Evolutionary conservation across 2,797 vertebrate genomes (phyloP).

Genomic region (Alfaro cultratus): DNA sequence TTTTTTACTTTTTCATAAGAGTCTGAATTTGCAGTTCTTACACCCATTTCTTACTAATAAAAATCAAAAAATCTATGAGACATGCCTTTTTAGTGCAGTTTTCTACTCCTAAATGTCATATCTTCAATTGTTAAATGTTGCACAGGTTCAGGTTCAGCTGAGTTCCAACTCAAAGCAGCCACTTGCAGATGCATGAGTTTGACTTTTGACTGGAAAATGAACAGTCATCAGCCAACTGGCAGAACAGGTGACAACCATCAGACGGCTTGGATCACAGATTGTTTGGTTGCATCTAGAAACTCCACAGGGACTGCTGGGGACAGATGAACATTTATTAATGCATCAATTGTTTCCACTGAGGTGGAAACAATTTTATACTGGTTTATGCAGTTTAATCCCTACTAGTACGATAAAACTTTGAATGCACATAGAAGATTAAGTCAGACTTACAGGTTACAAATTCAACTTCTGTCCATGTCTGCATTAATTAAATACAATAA

Average conservation of each 20-base stretch:
- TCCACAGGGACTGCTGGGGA: conserved; percentile 34
- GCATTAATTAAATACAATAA: background rate
- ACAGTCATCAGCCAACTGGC: conserved; percentile 38
- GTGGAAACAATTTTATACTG: background rate
- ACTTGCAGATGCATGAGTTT: conserved; percentile 41
- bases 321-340: conserved; percentile 56
- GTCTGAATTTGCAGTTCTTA: background rate
- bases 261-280: conserved; percentile 23
- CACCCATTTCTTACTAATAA: background rate
- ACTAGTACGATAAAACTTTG: conserved; percentile 30
- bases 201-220: conserved; percentile 52
- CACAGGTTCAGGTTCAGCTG: conserved; percentile 1
- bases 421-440: conserved; percentile 24
- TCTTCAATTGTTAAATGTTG: background rate
- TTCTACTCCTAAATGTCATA: background rate
- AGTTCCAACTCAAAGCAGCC: background rate
- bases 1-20: background rate
- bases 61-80: background rate
- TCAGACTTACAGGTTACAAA: background rate
- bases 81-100: background rate
- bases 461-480: background rate
- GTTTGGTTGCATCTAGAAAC: conserved; percentile 41
- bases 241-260: conserved; percentile 54
- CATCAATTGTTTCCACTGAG: conserved; percentile 27
- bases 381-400: background rate